These are phyloP conservation scores for Heteropelma amictum DNA, from an alignment of 2,888 invertebrate genomes.

Conservation along the genomic window DNA sequence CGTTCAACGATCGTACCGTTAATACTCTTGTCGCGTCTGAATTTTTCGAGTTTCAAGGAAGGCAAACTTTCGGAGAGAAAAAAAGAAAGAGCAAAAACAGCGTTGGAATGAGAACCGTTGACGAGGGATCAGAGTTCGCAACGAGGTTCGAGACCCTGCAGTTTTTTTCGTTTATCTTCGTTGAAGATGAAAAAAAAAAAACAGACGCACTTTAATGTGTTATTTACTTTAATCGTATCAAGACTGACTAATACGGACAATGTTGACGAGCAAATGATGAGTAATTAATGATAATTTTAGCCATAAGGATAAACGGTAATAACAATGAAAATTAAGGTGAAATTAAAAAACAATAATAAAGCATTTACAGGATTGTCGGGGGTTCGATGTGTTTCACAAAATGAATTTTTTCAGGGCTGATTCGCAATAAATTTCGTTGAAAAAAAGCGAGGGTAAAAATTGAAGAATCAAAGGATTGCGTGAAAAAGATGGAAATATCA, in stretches of 20 bases:
- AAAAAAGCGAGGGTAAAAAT: not conserved
- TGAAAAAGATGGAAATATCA: too few species aligned
- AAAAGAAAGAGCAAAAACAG: constrained; percentile 2
- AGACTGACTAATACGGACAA: constrained; percentile 61
- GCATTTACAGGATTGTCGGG: too few species aligned
- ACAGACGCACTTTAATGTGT: constrained; percentile 53
- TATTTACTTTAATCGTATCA: constrained; percentile 58
- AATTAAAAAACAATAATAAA: too few species aligned
- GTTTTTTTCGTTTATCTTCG: too few species aligned
- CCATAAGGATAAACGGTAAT: constrained; percentile 52
- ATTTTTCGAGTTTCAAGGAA: not conserved
- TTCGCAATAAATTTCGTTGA: too few species aligned
- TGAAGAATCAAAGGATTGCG: not conserved
- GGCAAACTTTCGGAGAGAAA: constrained; percentile 19
- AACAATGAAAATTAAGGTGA: not conserved
- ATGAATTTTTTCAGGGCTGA: too few species aligned
- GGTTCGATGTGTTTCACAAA: too few species aligned
- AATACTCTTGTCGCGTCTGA: too few species aligned
- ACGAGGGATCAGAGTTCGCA: constrained; percentile 2
- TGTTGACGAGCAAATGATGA: constrained; percentile 54
- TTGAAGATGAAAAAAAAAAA: constrained; percentile 37
- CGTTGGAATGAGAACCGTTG: constrained; percentile 8
- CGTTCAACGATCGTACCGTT: too few species aligned
- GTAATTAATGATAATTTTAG: constrained; percentile 54
- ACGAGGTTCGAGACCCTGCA: too few species aligned